Evolutionary conservation across 92 coral and sea anemone species (phyloP), one percentile per base, ranked within the genome.

Genomic region (Phymanthus crucifer): DNA sequence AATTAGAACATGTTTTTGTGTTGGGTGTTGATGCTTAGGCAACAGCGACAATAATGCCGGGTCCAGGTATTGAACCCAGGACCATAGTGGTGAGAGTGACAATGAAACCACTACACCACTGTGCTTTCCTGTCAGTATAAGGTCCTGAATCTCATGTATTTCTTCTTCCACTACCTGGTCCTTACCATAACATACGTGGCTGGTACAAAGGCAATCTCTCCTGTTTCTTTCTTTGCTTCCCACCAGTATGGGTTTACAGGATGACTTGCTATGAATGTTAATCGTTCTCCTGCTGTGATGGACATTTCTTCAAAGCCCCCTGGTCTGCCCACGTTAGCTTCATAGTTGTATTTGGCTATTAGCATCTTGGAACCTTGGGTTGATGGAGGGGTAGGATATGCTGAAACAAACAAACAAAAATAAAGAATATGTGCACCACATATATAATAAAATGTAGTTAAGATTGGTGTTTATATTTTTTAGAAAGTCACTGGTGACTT

Each of bases 231-330:
- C 76, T 29, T 82, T 11, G 93, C 96, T 68, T 89, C 85, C 99
- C 99, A 96, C 99, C 99, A 96, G 64, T 81, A 86, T 37, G 95
- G 97, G 67, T 89, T 93, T n/a, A 64, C 57, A 17, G 94, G 88
- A 46, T 96, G 99, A 17, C 90, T 82, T 37, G 86, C 84, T 32
- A 90, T 6, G 66, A 93, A 96, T 21, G 88, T 87, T 37, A 96
- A 78, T 48, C 68, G 91, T 77, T 96, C 92, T 70, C 93, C 98
- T 52, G 92, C 94, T 57, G 81, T 87, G 56, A 96, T 70, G 0
- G 94, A 72, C 83, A 96, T 71, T 77, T 96, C 99, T 26, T 82
- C 96, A 82, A 96, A 96, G 24, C 99, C 99, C 17, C 99, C 99
- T 61, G 99, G 98, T 64, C 80, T 83, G 70, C 82, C 75, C 14